Conservation (phyloP, 2,797 vertebrate species). For the Toxotes lorentzi region DNA sequence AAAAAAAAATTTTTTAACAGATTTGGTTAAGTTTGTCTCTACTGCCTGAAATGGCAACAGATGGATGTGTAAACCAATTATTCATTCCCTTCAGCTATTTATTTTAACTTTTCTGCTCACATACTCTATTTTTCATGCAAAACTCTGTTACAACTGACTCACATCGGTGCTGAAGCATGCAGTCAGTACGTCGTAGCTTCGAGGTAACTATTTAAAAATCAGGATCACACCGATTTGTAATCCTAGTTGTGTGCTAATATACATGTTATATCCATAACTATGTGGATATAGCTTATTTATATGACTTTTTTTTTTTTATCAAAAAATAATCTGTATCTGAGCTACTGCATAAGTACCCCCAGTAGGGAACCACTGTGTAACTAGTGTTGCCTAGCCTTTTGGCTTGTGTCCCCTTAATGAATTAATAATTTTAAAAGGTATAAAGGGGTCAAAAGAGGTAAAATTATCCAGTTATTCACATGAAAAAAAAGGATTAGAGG, state of each 20-base stretch:
- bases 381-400: background rate
- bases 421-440: slow-evolving; percentile 6
- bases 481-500: background rate
- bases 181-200: background rate
- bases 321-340: background rate
- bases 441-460: background rate
- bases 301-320: background rate
- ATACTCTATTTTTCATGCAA: background rate
- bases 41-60: background rate
- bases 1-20: background rate
- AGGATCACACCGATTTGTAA: background rate
- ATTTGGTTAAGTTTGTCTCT: slow-evolving; percentile 2
- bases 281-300: background rate
- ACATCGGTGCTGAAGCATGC: background rate
- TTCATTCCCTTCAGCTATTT: background rate
- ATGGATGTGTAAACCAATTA: background rate
- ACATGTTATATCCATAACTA: background rate
- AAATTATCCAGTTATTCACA: background rate
- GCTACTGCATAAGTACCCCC: background rate
- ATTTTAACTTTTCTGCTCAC: background rate
- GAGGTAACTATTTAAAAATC: background rate
- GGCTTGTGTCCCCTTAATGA: background rate
- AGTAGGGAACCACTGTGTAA: background rate
- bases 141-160: background rate
- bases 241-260: background rate